Evolutionary conservation across 2,888 invertebrate species (phyloP).

Genomic region (Mamestra brassicae): DNA sequence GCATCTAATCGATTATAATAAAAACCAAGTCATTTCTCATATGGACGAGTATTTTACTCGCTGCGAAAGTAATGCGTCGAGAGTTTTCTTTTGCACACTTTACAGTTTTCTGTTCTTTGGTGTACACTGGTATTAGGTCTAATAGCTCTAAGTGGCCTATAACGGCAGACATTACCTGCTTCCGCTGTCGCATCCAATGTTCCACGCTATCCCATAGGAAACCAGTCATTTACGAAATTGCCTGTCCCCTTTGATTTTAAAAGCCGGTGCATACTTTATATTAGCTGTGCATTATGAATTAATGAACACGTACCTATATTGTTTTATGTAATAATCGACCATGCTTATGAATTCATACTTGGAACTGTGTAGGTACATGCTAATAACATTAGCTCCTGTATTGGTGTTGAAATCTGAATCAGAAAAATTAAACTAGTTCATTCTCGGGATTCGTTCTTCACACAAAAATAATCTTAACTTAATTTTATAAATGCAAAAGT

Average conservation of each 20-base stretch:
- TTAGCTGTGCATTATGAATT: constrained; percentile 13
- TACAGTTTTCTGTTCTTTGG: constrained; percentile 3
- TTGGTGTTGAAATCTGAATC: too few species aligned
- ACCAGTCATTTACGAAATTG: constrained; percentile 23
- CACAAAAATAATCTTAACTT: too few species aligned
- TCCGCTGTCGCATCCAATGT: constrained; percentile 11
- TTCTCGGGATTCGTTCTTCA: too few species aligned
- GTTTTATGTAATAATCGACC: constrained; percentile 16
- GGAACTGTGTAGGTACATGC: too few species aligned
- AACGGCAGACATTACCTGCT: constrained; percentile 20
- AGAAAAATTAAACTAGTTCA: too few species aligned
- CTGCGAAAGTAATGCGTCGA: not conserved
- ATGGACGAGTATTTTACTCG: not conserved
- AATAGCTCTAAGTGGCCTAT: too few species aligned
- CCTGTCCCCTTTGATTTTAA: constrained; percentile 1
- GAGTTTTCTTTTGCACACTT: not conserved
- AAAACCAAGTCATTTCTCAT: not conserved
- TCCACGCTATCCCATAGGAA: constrained; percentile 24
- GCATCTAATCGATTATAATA: constrained; percentile 14
- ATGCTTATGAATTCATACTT: constrained; percentile 18
- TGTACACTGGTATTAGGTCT: not conserved
- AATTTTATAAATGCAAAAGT: too few species aligned
- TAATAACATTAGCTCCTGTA: too few species aligned
- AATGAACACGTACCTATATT: constrained; percentile 31
- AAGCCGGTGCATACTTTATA: not conserved